Evolutionary conservation across 1,140 invertebrate genomes (phyloP), one percentile per base, ranked within the genome.

Genomic region (Goniozus legneri): DNA sequence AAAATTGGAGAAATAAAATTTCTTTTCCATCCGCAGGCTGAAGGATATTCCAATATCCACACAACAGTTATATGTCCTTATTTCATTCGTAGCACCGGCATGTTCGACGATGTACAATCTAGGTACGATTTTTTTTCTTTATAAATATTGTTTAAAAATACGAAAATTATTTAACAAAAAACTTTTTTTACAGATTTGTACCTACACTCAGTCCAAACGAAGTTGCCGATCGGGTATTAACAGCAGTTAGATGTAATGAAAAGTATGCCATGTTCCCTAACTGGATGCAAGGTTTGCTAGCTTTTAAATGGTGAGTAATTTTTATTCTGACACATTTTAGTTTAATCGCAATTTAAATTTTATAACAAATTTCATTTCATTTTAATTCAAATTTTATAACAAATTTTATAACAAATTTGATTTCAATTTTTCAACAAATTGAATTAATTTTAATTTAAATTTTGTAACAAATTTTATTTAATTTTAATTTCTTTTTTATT

Each of bases 31-130:
- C n/a, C n/a, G n/a, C n/a, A 73, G 67, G 50, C 54, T 34, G 71
- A 80, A 44, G 85, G 85, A 22, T 79, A 84, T 19, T 80, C 80
- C 15, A 87, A 85, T 31, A 87, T 97, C 12, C 79, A 89, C 49
- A 92, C 89, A 0, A 95, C 95, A 4, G 84, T 90, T 14, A 84
- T 97, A 49, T 97, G 93, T 68, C 95, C 95, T 0, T 97, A 88
- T 76, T 96, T 92, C 68, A 95, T 97, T 47, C 62, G 62, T 15
- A 73, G 65, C 18, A 98, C 95, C 6, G 93, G 93, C 50, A 96
- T 98, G 93, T 97, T 98, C 60, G 86, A 89, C 16, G 88, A 93
- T 50, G 89, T 92, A 18, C 79, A 86, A 61, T 84, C 89, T 50
- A 88, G 86, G 89, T 92, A 73, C 78, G 72, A 45, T 37, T 4